phyloP scores from a whole-genome alignment of 2,797 vertebrate genomes.

The Rhinogobio ventralis region DNA sequence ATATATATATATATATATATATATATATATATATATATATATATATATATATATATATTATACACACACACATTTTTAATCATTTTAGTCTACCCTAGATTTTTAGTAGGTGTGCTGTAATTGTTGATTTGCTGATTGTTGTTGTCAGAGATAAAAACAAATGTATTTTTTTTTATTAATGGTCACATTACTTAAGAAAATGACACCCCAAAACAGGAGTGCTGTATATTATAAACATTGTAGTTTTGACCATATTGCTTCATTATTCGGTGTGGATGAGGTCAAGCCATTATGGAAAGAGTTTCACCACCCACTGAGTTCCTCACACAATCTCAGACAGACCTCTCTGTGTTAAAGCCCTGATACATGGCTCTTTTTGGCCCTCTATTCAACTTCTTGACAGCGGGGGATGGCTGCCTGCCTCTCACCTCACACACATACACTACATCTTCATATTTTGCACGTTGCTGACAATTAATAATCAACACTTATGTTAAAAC shows the following conservation, averaged over 20 bases:
- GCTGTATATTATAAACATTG: background rate
- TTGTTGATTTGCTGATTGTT: background rate
- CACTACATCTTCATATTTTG: conserved; percentile 43
- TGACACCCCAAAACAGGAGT: background rate
- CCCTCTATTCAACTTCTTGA: conserved; percentile 9
- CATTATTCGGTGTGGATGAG: conserved; percentile 29
- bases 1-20: background rate
- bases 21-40: background rate
- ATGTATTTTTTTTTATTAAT: background rate
- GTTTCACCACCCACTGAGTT: conserved; percentile 44
- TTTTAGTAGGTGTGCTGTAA: background rate
- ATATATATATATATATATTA: background rate
- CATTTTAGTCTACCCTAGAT: background rate
- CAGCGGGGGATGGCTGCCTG: conserved; percentile 16
- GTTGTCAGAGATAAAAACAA: background rate
- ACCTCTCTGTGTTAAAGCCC: conserved; percentile 22
- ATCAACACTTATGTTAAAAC: conserved; percentile 31
- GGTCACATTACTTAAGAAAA: background rate
- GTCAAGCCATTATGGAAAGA: conserved; percentile 22
- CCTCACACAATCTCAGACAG: conserved; percentile 35
- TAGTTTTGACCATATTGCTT: background rate
- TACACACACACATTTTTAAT: background rate
- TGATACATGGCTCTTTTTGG: conserved; percentile 15
- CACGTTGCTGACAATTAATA: conserved; percentile 46
- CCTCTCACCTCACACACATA: conserved; percentile 19